Percentiles rank a stretch among this genome's conserved stretches.
These are phyloP conservation scores for Hecatera dysodea DNA, from an alignment of 2,888 invertebrate species.

Conservation along the genomic window DNA sequence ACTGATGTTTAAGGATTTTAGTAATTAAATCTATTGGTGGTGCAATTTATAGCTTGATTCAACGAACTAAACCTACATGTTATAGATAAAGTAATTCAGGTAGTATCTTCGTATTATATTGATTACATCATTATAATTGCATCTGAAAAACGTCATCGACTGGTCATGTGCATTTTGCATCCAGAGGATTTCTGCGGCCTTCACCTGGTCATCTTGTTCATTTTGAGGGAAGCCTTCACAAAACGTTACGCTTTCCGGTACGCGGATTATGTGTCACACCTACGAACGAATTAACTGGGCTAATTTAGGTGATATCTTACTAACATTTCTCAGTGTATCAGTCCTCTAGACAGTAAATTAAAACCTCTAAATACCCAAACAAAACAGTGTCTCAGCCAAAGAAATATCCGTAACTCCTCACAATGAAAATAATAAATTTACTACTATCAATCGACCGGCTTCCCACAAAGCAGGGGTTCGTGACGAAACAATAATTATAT, in stretches of 20 bases:
- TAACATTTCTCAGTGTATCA: too few species aligned
- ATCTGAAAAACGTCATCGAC: not conserved
- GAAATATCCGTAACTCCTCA: slow-evolving; percentile 15
- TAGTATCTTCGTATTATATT: not conserved
- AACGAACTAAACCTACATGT: not conserved
- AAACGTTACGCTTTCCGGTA: not conserved
- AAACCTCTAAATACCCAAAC: slow-evolving; percentile 1
- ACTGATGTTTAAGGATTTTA: not conserved
- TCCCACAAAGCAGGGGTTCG: slow-evolving; percentile 76
- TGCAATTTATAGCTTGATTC: not conserved
- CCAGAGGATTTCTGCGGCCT: not conserved
- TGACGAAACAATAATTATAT: slow-evolving; percentile 88
- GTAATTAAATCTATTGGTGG: not conserved
- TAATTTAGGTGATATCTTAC: too few species aligned
- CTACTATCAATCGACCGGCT: slow-evolving; percentile 42
- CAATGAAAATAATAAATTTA: slow-evolving; percentile 48
- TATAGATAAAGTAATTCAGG: too few species aligned
- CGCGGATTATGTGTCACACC: not conserved
- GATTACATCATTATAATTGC: not conserved
- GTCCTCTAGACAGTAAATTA: slow-evolving; percentile 4
- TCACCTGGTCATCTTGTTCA: not conserved
- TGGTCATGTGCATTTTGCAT: not conserved
- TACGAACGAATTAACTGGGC: too few species aligned
- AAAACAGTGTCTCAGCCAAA: slow-evolving; percentile 15
- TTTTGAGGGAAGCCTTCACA: not conserved